Evolutionary conservation across 2,888 invertebrate genomes (phyloP), one percentile per base, ranked within the genome.

Genomic region (Drosophila barbarae): DNA sequence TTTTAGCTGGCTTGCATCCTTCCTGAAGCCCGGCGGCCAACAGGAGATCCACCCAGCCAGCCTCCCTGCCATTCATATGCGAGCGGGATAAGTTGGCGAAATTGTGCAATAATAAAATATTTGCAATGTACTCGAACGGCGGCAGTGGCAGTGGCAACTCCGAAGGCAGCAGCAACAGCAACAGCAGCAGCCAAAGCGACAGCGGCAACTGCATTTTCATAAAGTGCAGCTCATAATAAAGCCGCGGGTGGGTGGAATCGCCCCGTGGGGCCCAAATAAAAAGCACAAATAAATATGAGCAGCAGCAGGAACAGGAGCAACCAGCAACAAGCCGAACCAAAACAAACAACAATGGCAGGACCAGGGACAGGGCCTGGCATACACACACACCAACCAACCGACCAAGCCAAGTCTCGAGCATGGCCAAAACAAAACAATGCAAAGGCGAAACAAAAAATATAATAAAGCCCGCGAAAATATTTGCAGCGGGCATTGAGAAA

Each of bases 21-120:
- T 86, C 80, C 85, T 77, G 84, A 55, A 52, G 55, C 69, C 60
- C 60, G 49, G 69, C 73, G 56, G 74, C 74, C 67, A 70, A 35
- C 60, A 63, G 49, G 59, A 68, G 70, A 49, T 36, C 46, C 32
- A 13, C 13, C 18, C 34, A 13, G 10, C 23, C 34, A 13, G 9
- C 15, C 42, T 47, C n/a, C 38, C 53, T 15, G 12, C 10, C 46
- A 55, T 52, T 76, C 85, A 81, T 74, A 81, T 84, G 76, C 77
- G 63, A 80, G 71, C 60, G 72, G 84, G 71, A 79, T 86, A 86
- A 86, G 80, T 86, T 82, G 86, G 73, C 71, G 73, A 79, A 84
- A 84, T 86, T 84, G 77, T 74, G 84, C 86, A 84, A 86, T 86
- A 84, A 84, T 86, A 84, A 84, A 84, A 86, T 86, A 84, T 86